Percentiles rank a stretch among this genome's conserved stretches.
Evolutionary conservation across 2,888 invertebrate genomes (phyloP).

Genomic region (Sarcophaga caerulescens): DNA sequence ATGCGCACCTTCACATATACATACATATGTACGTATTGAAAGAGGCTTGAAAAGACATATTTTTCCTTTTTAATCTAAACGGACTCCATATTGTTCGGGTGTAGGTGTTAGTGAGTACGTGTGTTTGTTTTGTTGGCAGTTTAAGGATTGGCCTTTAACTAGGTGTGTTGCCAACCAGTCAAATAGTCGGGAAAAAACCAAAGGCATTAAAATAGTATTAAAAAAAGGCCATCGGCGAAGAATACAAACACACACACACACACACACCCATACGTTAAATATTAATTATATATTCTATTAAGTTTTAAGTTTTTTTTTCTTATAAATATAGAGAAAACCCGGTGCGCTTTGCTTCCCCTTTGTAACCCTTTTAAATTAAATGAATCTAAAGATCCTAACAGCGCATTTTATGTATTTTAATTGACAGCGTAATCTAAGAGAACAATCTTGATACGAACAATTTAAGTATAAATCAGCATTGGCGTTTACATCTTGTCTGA

Average conservation of each 20-base stretch:
- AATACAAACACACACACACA: conserved; percentile 23
- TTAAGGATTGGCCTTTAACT: conserved; percentile 70
- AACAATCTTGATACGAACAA: no score
- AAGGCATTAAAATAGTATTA: conserved; percentile 39
- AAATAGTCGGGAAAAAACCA: conserved; percentile 41
- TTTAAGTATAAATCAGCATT: no score
- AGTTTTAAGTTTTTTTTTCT: not conserved
- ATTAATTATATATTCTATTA: not conserved
- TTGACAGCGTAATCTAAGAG: no score
- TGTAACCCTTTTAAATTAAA: no score
- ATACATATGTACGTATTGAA: conserved; percentile 1
- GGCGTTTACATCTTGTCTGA: no score
- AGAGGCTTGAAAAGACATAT: conserved; percentile 30
- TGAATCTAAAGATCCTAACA: no score
- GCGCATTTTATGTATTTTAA: no score
- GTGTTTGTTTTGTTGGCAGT: conserved; percentile 59
- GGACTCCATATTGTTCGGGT: conserved; percentile 15
- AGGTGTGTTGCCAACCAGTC: conserved; percentile 68
- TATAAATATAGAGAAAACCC: no score
- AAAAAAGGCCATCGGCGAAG: conserved; percentile 45
- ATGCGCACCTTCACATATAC: not conserved
- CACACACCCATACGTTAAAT: not conserved
- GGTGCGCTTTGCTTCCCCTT: no score
- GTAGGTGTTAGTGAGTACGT: conserved; percentile 19
- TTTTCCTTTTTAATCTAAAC: conserved; percentile 6